Conservation (phyloP, 2,888 invertebrate genomes). For the Ferdinandea cuprea region DNA sequence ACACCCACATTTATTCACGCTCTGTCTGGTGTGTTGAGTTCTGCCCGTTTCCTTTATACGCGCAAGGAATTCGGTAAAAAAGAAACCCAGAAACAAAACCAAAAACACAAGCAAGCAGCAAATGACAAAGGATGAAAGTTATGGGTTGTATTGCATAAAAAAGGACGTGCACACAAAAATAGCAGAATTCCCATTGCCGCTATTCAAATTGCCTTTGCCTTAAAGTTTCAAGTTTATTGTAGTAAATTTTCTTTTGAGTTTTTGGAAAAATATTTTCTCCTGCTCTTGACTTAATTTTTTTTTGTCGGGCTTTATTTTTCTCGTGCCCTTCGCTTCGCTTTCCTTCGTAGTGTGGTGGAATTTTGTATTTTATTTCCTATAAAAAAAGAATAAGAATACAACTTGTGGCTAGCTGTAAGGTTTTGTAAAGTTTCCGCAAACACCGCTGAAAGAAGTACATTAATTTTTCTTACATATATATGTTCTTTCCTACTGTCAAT, state of each 20-base stretch:
- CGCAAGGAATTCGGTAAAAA: not conserved
- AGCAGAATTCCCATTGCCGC: constrained; percentile 30
- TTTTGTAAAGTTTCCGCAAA: constrained; percentile 20
- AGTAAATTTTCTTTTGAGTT: constrained; percentile 42
- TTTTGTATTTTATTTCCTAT: constrained; percentile 64
- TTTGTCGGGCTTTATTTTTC: constrained; percentile 18
- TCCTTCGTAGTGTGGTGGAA: constrained; percentile 37
- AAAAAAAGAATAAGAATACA: no score
- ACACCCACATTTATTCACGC: constrained; percentile 14
- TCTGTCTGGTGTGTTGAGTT: constrained; percentile 27
- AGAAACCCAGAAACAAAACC: no score
- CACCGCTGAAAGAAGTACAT: not conserved
- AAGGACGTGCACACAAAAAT: not conserved
- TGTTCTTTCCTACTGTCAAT: constrained; percentile 15
- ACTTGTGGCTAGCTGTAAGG: constrained; percentile 21
- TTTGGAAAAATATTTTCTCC: constrained; percentile 45
- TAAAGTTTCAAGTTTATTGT: constrained; percentile 72
- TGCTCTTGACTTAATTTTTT: constrained; percentile 16
- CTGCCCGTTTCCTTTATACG: constrained; percentile 25
- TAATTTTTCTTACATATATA: not conserved
- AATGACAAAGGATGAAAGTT: constrained; percentile 12
- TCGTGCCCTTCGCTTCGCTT: constrained; percentile 41
- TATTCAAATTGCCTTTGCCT: constrained; percentile 59
- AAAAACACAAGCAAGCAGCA: no score
- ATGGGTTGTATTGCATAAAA: not conserved